Base-by-base conservation (phyloP, 2,797 vertebrate species). In the Pangasius djambal region DNA sequence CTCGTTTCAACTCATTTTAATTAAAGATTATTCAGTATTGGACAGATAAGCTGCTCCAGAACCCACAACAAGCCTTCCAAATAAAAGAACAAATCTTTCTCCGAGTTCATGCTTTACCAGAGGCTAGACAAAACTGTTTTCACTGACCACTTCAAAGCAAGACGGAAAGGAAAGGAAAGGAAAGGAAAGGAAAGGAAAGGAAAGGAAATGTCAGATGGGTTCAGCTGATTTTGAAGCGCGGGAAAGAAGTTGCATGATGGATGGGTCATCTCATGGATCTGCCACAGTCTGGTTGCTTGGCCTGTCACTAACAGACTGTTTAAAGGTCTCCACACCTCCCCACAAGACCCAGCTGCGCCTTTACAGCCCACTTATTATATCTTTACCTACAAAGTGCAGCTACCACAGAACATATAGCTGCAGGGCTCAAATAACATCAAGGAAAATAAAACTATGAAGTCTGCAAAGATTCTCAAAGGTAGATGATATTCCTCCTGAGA, bases 251-350 rank as follows among this genome's bases (percentile, higher is more conserved):
- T 37, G 83, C 87, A 92, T 95, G 95, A 96, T 89, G 72, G 95
- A 95, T 93, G 69, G 87, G 92, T 93, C 59, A 86, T 89, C 89
- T 96, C 95, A 96, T 95, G 94, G 91, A 90, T 91, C 92, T 94
- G 95, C 93, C 95, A 93, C 91, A 88, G 91, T 92, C 93, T 93
- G 94, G 94, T 95, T 95, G 94, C 93, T 94, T 89, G 40, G 83
- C 90, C 89, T 94, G 93, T 95, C 89, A 52, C 89, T 95, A 95
- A 96, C 48, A 34, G 72, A 37, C 89, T 44, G 70, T 94, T 95
- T 93, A 94, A 95, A 95, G 93, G 93, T 93, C 91, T 93, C 89
- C 91, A 89, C 13, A 92, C 92, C 93, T 92, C 90, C 86, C 22
- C 83, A 77, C 85, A 91, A 92, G 92, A 87, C 91, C 93, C 92